These are phyloP conservation scores for Callaeas wilsoni DNA, from an alignment of 2,113 vertebrate genomes.

Conservation along the genomic window DNA sequence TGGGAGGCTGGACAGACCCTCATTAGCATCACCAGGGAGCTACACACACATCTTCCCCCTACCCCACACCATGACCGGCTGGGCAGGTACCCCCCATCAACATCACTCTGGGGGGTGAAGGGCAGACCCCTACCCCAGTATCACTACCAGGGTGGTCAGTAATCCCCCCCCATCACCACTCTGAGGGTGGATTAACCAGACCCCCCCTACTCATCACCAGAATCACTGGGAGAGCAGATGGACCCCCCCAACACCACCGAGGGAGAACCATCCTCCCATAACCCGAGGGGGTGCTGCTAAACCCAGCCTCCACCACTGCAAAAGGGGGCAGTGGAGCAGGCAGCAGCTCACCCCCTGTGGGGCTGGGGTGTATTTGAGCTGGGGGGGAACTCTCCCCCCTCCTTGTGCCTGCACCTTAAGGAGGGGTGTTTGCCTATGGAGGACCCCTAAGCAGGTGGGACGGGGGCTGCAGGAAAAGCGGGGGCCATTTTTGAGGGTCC, in stretches of 20 bases:
- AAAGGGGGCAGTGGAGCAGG: background rate
- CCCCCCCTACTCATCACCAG: background rate
- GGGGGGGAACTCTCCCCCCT: background rate
- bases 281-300: background rate
- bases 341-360: background rate
- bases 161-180: background rate
- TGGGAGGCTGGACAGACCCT: background rate
- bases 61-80: background rate
- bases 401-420: background rate
- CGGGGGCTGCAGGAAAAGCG: background rate
- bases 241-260: background rate
- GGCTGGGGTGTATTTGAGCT: background rate
- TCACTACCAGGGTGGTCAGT: background rate
- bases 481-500: background rate
- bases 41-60: background rate
- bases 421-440: background rate
- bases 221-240: background rate
- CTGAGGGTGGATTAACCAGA: background rate
- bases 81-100: background rate
- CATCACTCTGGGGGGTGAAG: background rate
- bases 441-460: background rate
- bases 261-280: background rate
- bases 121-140: background rate
- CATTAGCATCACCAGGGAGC: background rate
- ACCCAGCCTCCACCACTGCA: background rate